Conservation (phyloP, 2,888 invertebrate genomes). For the Pristionchus entomophagus region DNA sequence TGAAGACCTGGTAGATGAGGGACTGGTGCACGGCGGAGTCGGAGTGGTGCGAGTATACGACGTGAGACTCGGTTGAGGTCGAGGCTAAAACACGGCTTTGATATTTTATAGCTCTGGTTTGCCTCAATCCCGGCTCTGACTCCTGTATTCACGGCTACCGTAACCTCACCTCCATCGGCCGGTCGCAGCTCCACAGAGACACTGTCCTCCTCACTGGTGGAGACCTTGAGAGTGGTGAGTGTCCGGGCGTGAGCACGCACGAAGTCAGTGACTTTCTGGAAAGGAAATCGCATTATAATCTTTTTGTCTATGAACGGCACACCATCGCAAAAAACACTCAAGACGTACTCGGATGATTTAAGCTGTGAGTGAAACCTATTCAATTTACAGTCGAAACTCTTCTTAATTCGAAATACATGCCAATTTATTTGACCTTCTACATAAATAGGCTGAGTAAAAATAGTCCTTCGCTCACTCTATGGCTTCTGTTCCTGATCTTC, state of each 20-base stretch:
- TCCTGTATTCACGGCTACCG: not conserved
- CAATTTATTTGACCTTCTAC: no score
- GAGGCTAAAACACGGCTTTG: not conserved
- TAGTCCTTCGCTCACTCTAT: constrained; percentile 25
- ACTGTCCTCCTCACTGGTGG: constrained; percentile 15
- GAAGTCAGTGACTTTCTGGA: constrained; percentile 32
- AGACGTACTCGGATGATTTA: no score
- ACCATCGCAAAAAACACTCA: no score
- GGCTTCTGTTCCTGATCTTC: not conserved
- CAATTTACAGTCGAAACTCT: no score
- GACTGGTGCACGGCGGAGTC: constrained; percentile 3
- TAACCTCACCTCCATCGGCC: not conserved
- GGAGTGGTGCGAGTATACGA: not conserved
- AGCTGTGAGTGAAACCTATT: no score
- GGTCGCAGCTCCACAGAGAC: constrained; percentile 8
- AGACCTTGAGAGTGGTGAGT: constrained; percentile 13
- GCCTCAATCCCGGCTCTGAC: not conserved
- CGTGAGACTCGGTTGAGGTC: not conserved
- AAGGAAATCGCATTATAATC: no score
- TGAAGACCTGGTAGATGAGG: constrained; percentile 28
- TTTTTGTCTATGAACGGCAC: not conserved
- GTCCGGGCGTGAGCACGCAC: not conserved
- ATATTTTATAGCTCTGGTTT: no score
- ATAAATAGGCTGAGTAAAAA: no score
- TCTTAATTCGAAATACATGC: no score